These are phyloP conservation scores for Saccostrea glomerata DNA, from an alignment of 1,140 invertebrate species.

Conservation along the genomic window DNA sequence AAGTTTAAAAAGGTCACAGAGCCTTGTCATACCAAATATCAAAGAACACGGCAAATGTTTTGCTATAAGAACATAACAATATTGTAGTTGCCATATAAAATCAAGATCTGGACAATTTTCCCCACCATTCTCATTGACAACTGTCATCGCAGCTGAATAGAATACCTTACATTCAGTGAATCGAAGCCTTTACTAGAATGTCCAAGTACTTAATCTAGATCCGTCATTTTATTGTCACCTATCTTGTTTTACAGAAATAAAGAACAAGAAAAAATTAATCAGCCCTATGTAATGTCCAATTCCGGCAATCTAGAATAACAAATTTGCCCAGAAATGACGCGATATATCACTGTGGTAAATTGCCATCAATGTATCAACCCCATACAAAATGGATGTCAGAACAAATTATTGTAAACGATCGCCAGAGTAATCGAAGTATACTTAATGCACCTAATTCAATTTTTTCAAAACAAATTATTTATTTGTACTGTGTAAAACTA, in stretches of 20 bases:
- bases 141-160: constrained; percentile 14
- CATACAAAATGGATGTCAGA: constrained; percentile 34
- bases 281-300: constrained; percentile 30
- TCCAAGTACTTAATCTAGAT: constrained; percentile 17
- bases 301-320: constrained; percentile 19
- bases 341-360: constrained; percentile 28
- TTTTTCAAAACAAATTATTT: constrained; percentile 17
- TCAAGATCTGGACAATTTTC: neutral
- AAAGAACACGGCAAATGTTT: too few species aligned
- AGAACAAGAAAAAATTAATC: constrained; percentile 37
- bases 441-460: constrained; percentile 31
- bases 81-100: neutral
- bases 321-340: constrained; percentile 36
- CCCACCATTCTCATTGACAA: neutral
- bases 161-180: constrained; percentile 25
- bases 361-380: constrained; percentile 15
- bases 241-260: constrained; percentile 32
- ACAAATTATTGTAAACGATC: constrained; percentile 24
- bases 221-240: constrained; percentile 21
- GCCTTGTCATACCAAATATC: too few species aligned
- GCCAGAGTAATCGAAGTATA: constrained; percentile 10
- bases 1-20: neutral
- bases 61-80: too few species aligned
- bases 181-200: neutral
- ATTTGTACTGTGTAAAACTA: neutral